Percentiles rank a stretch among this genome's conserved stretches.
These are phyloP conservation scores for Pantherophis vulpinus DNA, from an alignment of 2,797 vertebrate genomes.

Conservation along the genomic window DNA sequence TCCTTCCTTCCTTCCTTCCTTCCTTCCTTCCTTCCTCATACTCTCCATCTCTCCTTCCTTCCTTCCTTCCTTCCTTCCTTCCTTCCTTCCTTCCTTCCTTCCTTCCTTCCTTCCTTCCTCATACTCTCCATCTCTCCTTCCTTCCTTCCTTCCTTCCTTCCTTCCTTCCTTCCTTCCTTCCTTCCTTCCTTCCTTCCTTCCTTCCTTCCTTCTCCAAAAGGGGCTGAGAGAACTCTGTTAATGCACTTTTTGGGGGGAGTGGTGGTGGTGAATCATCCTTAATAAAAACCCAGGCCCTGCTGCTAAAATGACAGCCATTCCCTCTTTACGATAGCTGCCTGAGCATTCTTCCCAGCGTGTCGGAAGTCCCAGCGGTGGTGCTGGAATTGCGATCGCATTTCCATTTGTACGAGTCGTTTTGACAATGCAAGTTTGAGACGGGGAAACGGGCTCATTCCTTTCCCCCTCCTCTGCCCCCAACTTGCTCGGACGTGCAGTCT, in stretches of 20 bases:
- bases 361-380: neutral
- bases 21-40: no score
- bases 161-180: no score
- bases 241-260: constrained; percentile 48
- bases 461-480: no score
- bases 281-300: constrained; percentile 46
- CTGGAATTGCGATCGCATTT: neutral
- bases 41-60: no score
- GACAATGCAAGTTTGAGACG: neutral
- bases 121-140: no score
- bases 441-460: neutral
- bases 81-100: no score
- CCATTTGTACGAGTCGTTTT: neutral
- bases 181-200: no score
- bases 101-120: no score
- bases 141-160: no score
- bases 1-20: no score
- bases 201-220: neutral
- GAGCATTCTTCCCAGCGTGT: neutral
- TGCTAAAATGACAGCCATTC: constrained; percentile 34
- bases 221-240: constrained; percentile 20
- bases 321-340: neutral
- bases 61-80: no score
- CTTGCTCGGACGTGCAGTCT: neutral
- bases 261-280: constrained; percentile 48